Percentiles rank a stretch among this genome's conserved stretches.
Evolutionary conservation across 2,113 vertebrate genomes (phyloP).

Genomic region (Indri indri): DNA sequence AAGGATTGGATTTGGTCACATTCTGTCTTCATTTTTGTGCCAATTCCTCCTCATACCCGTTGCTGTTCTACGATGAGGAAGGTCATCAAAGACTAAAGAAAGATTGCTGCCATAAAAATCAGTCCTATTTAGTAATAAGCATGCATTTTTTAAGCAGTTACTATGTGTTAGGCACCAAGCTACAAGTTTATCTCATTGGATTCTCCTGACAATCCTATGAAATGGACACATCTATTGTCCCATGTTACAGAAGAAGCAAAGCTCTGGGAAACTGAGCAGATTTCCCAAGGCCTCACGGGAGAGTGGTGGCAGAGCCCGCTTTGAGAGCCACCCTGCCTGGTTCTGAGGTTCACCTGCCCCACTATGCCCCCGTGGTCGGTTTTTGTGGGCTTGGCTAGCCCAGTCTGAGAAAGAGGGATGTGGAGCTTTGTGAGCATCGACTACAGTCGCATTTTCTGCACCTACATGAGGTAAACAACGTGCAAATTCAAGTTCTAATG

Average conservation of each 20-base stretch:
- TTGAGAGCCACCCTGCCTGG: background rate
- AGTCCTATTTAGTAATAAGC: background rate
- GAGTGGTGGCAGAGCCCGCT: background rate
- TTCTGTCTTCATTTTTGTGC: background rate
- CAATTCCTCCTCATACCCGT: background rate
- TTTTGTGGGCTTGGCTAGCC: background rate
- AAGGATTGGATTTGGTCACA: background rate
- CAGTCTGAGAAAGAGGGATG: background rate
- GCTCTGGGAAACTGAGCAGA: background rate
- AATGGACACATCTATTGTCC: background rate
- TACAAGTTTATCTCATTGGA: background rate
- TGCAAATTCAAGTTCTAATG: conserved; percentile 28
- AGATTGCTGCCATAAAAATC: background rate
- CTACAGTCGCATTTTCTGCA: background rate
- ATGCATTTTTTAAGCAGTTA: background rate
- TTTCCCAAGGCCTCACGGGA: background rate
- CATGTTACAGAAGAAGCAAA: background rate
- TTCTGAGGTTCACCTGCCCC: background rate
- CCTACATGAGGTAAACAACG: background rate
- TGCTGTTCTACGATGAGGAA: background rate
- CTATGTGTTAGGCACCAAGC: background rate
- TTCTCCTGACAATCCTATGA: background rate
- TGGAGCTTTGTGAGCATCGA: background rate
- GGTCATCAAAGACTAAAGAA: background rate
- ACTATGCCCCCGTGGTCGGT: background rate